Evolutionary conservation across 64 coral and sea anemone genomes (phyloP).

Genomic region (Pachyseris speciosa): DNA sequence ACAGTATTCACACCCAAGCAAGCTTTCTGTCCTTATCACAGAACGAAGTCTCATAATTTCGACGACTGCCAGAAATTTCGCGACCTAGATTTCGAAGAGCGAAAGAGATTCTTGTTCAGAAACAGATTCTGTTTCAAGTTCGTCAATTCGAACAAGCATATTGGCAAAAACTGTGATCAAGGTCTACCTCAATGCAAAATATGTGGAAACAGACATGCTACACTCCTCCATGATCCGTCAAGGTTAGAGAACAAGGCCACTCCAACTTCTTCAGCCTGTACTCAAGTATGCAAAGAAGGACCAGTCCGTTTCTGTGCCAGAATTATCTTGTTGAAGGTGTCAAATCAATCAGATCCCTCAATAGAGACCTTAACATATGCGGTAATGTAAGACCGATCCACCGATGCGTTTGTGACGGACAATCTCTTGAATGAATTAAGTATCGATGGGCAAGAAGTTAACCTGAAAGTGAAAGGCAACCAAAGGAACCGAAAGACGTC

Average conservation of each 20-base stretch:
- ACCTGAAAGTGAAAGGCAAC: too few relatives aligned
- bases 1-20: conserved; percentile 1
- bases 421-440: too few relatives aligned
- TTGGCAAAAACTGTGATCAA: conserved; percentile 34
- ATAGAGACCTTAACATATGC: too few relatives aligned
- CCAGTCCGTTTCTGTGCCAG: conserved; percentile 59
- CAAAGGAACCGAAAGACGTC: too few relatives aligned
- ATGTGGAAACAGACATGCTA: conserved; percentile 47
- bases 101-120: conserved; percentile 49
- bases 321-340: conserved; percentile 62
- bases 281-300: conserved; percentile 60
- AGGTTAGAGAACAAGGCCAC: neutral
- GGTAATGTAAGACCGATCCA: too few relatives aligned
- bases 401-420: neutral
- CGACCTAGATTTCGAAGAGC: neutral
- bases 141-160: neutral
- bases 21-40: too few relatives aligned
- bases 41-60: conserved; percentile 45
- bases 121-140: conserved; percentile 69
- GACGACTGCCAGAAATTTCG: conserved; percentile 54
- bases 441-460: too few relatives aligned
- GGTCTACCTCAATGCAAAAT: conserved; percentile 13
- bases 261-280: conserved; percentile 23
- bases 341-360: conserved; percentile 14
- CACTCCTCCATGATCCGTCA: conserved; percentile 25